phyloP scores from a whole-genome alignment of 2,797 vertebrate species.

The Gila robusta region DNA sequence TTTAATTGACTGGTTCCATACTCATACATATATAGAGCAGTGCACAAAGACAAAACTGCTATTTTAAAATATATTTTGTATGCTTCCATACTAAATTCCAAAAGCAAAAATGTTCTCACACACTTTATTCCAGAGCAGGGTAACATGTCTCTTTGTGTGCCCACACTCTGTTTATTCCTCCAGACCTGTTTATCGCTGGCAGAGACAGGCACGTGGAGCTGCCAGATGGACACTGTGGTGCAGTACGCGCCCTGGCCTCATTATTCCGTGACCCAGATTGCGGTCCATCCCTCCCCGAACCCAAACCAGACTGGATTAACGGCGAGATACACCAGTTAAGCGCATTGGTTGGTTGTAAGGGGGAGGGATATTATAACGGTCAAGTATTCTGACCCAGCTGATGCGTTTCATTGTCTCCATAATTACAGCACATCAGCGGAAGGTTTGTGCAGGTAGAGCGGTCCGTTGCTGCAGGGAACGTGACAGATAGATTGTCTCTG shows the following conservation, averaged over 20 bases:
- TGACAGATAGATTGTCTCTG: constrained; percentile 2
- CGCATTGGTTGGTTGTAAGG: constrained; percentile 18
- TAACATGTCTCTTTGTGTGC: not conserved
- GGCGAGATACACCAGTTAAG: constrained; percentile 51
- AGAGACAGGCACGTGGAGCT: constrained; percentile 35
- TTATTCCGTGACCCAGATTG: constrained; percentile 75
- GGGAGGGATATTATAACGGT: constrained; percentile 37
- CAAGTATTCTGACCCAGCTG: constrained; percentile 46
- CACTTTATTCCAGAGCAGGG: not conserved
- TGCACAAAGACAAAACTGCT: no score
- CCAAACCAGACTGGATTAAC: constrained; percentile 68
- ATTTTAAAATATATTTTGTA: not conserved
- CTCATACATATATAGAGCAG: not conserved
- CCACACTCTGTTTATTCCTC: constrained; percentile 41
- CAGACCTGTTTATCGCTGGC: constrained; percentile 37
- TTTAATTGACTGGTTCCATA: not conserved
- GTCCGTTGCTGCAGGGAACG: constrained; percentile 8
- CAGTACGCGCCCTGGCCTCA: constrained; percentile 71
- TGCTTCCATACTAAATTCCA: not conserved
- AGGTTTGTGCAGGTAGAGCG: constrained; percentile 7
- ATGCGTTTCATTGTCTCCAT: constrained; percentile 48
- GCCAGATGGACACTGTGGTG: constrained; percentile 72
- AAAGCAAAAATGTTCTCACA: not conserved
- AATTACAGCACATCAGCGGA: constrained; percentile 17
- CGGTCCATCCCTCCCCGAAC: constrained; percentile 41